These are phyloP conservation scores for Crocallis elinguaria DNA, from an alignment of 2,888 invertebrate species.

Conservation along the genomic window DNA sequence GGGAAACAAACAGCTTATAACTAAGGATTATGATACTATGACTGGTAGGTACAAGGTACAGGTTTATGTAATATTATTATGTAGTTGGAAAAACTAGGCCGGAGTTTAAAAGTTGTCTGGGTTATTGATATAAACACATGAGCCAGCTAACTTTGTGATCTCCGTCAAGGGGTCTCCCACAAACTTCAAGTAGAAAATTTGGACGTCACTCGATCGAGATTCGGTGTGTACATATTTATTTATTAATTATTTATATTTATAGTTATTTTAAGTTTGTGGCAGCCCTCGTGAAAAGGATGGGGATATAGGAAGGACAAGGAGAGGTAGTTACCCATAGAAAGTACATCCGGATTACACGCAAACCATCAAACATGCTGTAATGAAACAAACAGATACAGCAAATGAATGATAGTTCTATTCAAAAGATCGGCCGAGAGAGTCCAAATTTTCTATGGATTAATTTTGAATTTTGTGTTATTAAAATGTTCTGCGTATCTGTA, in stretches of 20 bases:
- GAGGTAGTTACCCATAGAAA: conserved; percentile 79
- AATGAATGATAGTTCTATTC: conserved; percentile 22
- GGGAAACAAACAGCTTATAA: no score
- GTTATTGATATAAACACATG: no score
- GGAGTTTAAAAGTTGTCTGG: no score
- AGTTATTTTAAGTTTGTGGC: conserved; percentile 80
- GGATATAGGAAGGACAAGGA: conserved; percentile 45
- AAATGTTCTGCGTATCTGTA: background rate
- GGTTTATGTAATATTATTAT: no score
- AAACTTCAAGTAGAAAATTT: conserved; percentile 67
- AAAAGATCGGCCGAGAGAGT: conserved; percentile 66
- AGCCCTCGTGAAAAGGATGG: conserved; percentile 52
- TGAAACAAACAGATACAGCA: conserved; percentile 60
- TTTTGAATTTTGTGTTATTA: conserved; percentile 59
- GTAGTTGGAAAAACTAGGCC: background rate
- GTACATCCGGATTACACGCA: conserved; percentile 81
- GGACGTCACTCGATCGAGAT: conserved; percentile 70
- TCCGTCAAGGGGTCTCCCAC: conserved; percentile 62
- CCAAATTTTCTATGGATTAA: conserved; percentile 63
- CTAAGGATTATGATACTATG: no score
- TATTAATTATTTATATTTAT: no score
- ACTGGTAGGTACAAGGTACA: no score
- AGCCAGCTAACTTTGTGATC: conserved; percentile 8
- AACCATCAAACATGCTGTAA: conserved; percentile 84
- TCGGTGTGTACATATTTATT: conserved; percentile 34